Percentiles rank a stretch among this genome's conserved stretches.
phyloP scores from a whole-genome alignment of 2,113 vertebrate genomes.

The Microcebus lehilahytsara region DNA sequence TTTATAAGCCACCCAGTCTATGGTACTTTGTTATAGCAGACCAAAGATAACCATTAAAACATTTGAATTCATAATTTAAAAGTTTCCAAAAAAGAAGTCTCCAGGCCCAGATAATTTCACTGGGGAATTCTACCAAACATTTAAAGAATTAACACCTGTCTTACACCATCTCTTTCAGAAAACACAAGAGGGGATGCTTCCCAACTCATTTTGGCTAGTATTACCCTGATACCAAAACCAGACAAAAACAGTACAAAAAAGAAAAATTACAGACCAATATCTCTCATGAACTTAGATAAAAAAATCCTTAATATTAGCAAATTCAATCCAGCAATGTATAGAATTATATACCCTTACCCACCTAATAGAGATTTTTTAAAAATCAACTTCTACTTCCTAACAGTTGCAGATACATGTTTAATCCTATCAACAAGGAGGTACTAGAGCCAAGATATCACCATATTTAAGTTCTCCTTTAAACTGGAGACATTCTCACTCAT shows the following conservation, averaged over 20 bases:
- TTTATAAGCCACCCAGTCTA: neutral
- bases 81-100: slow-evolving; percentile 30
- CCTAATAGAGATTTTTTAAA: neutral
- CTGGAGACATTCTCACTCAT: slow-evolving; percentile 48
- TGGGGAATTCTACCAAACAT: neutral
- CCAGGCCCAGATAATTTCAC: slow-evolving; percentile 31
- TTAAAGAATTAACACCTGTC: slow-evolving; percentile 40
- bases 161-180: slow-evolving; percentile 13
- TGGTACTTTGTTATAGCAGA: neutral
- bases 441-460: slow-evolving; percentile 20
- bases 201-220: slow-evolving; percentile 22
- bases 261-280: neutral
- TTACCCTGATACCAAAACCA: slow-evolving; percentile 26
- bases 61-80: slow-evolving; percentile 38
- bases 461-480: slow-evolving; percentile 67
- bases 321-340: slow-evolving; percentile 5
- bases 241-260: slow-evolving; percentile 40
- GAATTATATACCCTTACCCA: slow-evolving; percentile 16
- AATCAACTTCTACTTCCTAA: slow-evolving; percentile 39
- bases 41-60: slow-evolving; percentile 21
- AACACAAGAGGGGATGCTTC: neutral
- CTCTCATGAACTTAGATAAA: slow-evolving; percentile 12
- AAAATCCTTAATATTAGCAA: slow-evolving; percentile 52
- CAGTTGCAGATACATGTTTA: slow-evolving; percentile 46
- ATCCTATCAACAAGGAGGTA: slow-evolving; percentile 16